A percentile compares a stretch with the other conserved stretches of the same genome.
These are phyloP conservation scores for Paradoxurus hermaphroditus DNA, from an alignment of 2,113 vertebrate genomes.

Conservation along the genomic window DNA sequence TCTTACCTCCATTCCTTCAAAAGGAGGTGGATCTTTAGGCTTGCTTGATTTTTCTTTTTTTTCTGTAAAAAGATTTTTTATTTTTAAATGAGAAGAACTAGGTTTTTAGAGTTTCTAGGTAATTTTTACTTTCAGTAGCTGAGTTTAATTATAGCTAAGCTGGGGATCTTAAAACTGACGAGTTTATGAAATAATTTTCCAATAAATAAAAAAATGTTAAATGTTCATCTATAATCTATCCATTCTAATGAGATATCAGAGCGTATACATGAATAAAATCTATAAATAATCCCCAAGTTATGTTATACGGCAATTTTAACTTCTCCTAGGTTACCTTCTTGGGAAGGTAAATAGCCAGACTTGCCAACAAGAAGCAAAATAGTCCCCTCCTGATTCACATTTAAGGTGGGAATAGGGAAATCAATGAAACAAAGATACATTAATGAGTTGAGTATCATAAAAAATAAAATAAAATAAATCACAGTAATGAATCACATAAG, in stretches of 20 bases:
- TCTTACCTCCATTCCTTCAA: slow-evolving; percentile 94
- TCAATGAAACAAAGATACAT: not conserved
- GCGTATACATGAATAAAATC: not conserved
- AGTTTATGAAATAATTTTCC: slow-evolving; percentile 15
- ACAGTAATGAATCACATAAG: not conserved
- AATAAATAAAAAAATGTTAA: not conserved
- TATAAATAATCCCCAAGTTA: not conserved
- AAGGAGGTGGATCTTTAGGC: slow-evolving; percentile 90
- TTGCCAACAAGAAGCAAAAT: not conserved
- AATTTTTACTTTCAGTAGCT: slow-evolving; percentile 42
- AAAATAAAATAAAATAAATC: not conserved
- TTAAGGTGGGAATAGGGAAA: slow-evolving; percentile 8
- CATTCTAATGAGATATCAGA: not conserved
- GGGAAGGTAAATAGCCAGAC: not conserved
- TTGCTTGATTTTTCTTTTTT: slow-evolving; percentile 89
- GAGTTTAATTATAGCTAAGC: slow-evolving; percentile 5
- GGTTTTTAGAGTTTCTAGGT: not conserved
- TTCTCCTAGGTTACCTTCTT: not conserved
- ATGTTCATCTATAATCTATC: not conserved
- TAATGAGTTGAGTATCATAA: not conserved
- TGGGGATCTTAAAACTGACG: not conserved
- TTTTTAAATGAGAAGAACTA: slow-evolving; percentile 29
- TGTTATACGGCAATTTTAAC: not conserved
- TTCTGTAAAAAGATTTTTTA: slow-evolving; percentile 77
- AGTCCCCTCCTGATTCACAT: not conserved